Evolutionary conservation across 2,797 vertebrate genomes (phyloP), one percentile per base, ranked within the genome.

Genomic region (Sebastes vulpes): DNA sequence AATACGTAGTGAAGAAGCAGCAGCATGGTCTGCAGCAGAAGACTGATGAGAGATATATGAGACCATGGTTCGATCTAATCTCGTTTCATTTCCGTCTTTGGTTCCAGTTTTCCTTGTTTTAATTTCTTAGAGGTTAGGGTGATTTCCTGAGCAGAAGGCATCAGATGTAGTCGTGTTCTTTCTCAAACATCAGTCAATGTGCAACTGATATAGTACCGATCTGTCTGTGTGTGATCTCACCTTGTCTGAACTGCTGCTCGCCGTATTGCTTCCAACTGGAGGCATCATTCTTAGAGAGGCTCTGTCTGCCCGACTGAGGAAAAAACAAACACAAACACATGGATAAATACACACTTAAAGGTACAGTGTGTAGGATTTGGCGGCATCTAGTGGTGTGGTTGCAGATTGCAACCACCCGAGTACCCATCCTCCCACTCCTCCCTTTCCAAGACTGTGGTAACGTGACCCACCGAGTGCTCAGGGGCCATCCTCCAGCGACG

Each of bases 191-290:
- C 42, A 23, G 50, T 20, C 14, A 32, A 8, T 10, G 20, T 4
- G 12, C 9, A 54, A 31, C 14, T n/a, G 25, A 54, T 56, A 12
- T 3, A 31, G 14, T 18, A 21, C 25, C 2, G 5, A 9, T 67
- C 12, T 61, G n/a, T 16, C 6, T 50, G 46, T 53, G 26, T 58
- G 16, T 29, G 26, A 46, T 12, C 69, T 57, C 81, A 96, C 96
- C 96, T 1, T 95, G 96, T 86, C 95, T 95, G 77, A 97, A 97
- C 83, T 94, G 92, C 50, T 95, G 93, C 69, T 95, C 95, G 64
- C 95, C 89, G 25, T 97, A 97, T 59, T 95, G 92, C 57, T 82
- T 97, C 95, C 11, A 96, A 94, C 84, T 96, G 94, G 83, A 95
- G 1, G 96, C 89, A 0, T 96, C 95, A 79, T 97, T 87, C 61